A percentile compares a stretch with the other conserved stretches of the same genome.
Evolutionary conservation across 2,113 vertebrate genomes (phyloP).

Genomic region (Archocentrus centrarchus): DNA sequence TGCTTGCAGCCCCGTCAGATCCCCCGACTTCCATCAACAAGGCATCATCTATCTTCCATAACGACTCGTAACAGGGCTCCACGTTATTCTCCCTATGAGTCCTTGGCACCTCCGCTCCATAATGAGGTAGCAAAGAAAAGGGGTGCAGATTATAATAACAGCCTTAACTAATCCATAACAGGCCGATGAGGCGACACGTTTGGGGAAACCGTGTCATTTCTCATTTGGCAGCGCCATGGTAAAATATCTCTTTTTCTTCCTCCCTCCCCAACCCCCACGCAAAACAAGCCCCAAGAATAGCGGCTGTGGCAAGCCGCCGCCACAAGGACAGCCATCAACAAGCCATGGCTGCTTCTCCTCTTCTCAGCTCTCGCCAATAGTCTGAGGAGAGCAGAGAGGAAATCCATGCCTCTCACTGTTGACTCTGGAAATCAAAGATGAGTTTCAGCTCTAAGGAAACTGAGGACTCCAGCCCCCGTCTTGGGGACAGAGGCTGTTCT

Average conservation of each 20-base stretch:
- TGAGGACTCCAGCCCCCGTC: constrained; percentile 8
- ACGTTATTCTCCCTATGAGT: constrained; percentile 54
- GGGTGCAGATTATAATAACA: constrained; percentile 76
- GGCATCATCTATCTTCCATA: constrained; percentile 38
- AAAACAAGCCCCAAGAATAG: constrained; percentile 67
- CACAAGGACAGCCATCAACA: constrained; percentile 55
- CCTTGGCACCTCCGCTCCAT: constrained; percentile 68
- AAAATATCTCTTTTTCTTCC: constrained; percentile 50
- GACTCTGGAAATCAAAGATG: constrained; percentile 58
- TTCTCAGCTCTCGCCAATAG: constrained; percentile 20
- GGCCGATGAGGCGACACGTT: constrained; percentile 61
- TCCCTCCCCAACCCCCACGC: constrained; percentile 41
- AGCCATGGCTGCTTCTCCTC: constrained; percentile 29
- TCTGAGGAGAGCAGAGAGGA: constrained; percentile 39
- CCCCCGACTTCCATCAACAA: constrained; percentile 38
- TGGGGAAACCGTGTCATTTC: constrained; percentile 68
- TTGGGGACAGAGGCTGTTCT: constrained; percentile 10
- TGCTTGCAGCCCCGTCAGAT: constrained; percentile 40
- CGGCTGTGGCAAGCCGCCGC: constrained; percentile 53
- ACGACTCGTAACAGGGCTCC: constrained; percentile 37
- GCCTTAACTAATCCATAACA: constrained; percentile 74
- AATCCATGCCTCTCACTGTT: constrained; percentile 58
- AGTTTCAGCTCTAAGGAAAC: constrained; percentile 27
- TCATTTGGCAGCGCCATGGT: constrained; percentile 56
- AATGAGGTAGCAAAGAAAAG: constrained; percentile 74